phyloP scores from a whole-genome alignment of 2,888 invertebrate species.

The Drosophila mulleri region DNA sequence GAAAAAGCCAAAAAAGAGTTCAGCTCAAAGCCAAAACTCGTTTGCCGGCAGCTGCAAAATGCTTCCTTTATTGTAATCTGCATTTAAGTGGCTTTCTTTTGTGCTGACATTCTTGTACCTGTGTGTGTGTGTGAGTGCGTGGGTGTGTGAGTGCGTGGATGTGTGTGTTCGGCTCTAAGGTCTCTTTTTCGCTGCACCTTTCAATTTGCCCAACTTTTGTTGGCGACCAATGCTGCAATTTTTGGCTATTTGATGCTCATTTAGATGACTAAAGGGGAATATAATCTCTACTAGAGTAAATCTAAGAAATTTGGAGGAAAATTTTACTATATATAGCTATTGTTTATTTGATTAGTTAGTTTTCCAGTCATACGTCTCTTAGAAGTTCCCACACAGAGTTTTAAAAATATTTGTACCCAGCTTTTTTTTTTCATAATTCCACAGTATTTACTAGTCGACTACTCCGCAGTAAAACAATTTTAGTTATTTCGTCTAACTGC shows the following conservation, averaged over 20 bases:
- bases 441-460: background rate
- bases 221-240: conserved; percentile 69
- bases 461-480: background rate
- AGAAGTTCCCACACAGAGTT: background rate
- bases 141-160: background rate
- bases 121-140: conserved; percentile 1
- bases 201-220: conserved; percentile 68
- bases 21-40: conserved; percentile 51
- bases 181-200: conserved; percentile 54
- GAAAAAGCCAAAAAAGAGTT: conserved; percentile 11
- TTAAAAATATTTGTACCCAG: too few species aligned
- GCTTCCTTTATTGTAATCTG: conserved; percentile 75
- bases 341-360: too few species aligned
- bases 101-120: conserved; percentile 46
- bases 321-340: background rate
- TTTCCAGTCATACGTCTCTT: background rate
- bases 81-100: conserved; percentile 79
- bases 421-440: background rate
- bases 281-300: accelerated
- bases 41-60: conserved; percentile 66
- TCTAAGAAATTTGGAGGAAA: background rate
- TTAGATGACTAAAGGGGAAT: background rate
- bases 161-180: conserved; percentile 13
- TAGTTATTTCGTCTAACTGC: conserved; percentile 51
- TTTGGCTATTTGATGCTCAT: conserved; percentile 40